Percentiles rank a stretch among this genome's conserved stretches.
phyloP scores from a whole-genome alignment of 2,888 invertebrate species.

The Chouioia cunea region DNA sequence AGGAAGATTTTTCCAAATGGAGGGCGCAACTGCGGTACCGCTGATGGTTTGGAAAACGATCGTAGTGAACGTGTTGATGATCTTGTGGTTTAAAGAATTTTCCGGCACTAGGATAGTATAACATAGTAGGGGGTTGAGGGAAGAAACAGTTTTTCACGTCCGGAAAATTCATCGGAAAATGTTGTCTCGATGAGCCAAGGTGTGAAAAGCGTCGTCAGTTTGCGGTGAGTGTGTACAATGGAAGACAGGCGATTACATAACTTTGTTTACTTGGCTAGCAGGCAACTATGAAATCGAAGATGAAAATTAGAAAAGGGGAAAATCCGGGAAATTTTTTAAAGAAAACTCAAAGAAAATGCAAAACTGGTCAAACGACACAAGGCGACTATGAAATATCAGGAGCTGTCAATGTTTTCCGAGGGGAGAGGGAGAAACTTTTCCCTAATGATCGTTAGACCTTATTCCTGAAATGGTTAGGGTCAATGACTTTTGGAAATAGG shows the following conservation, averaged over 20 bases:
- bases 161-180: constrained; percentile 21
- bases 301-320: too few species aligned
- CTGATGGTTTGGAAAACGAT: too few species aligned
- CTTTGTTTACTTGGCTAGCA: constrained; percentile 37
- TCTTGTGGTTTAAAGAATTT: constrained; percentile 24
- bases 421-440: too few species aligned
- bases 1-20: background rate
- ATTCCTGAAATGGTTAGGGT: too few species aligned
- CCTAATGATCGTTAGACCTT: too few species aligned
- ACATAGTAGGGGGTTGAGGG: background rate
- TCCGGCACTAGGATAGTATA: constrained; percentile 36
- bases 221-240: constrained; percentile 8
- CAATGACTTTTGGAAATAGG: too few species aligned
- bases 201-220: background rate
- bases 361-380: too few species aligned
- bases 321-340: too few species aligned
- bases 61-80: too few species aligned
- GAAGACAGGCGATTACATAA: background rate
- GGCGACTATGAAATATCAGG: too few species aligned
- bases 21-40: background rate
- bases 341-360: too few species aligned
- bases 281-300: constrained; percentile 13
- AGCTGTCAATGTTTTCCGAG: too few species aligned
- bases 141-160: background rate
- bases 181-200: background rate